Base-by-base conservation (phyloP, 2,797 vertebrate genomes). In the Peromyscus nudipes region DNA sequence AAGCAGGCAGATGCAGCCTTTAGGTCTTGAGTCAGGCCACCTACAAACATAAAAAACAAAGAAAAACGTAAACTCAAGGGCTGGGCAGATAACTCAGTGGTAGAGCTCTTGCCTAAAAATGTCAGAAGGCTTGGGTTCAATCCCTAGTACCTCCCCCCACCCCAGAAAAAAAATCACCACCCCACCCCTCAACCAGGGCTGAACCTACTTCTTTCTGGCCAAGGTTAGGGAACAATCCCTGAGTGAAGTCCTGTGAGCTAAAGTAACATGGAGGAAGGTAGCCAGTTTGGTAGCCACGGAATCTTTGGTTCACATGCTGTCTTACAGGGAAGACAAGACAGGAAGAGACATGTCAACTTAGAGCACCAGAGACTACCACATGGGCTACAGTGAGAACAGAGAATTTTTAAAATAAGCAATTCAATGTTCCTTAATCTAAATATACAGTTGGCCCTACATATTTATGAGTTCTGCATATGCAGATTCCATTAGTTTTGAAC, bases 1-100 rank as follows among this genome's bases (percentile, higher is more conserved):
- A 99, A 99, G 97, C 98, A 99, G 71, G 98, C 98, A 97, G 99
- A 99, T 12, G 99, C 99, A 52, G 98, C 98, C 98, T 99, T 99
- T 97, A 99, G 98, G 98, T 99, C 99, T 19, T 97, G 57, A 0
- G 97, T 57, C 31, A 99, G 97, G 43, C 99, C 99, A 95, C 99
- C 99, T 99, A 97, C 23, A 84, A 96, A 37, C 60, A 94, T 92
- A 81, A 73, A 76, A 89, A 94, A 62, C 16, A 49, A 91, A 95
- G 60, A n/a, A 43, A 94, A 89, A 80, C 69, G 52, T 97, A 67
- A 96, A 85, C 5, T 23, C 40, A 82, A 77, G 84, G 34, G 67
- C 34, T 37, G 96, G 75, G 13, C 40, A 12, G 43, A 69, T 2
- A 55, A 46, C 65, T 37, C 34, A 55, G 46, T 23, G 43, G 31